Evolutionary conservation across 1,140 invertebrate genomes (phyloP), one percentile per base, ranked within the genome.

Genomic region (Papilio xuthus): DNA sequence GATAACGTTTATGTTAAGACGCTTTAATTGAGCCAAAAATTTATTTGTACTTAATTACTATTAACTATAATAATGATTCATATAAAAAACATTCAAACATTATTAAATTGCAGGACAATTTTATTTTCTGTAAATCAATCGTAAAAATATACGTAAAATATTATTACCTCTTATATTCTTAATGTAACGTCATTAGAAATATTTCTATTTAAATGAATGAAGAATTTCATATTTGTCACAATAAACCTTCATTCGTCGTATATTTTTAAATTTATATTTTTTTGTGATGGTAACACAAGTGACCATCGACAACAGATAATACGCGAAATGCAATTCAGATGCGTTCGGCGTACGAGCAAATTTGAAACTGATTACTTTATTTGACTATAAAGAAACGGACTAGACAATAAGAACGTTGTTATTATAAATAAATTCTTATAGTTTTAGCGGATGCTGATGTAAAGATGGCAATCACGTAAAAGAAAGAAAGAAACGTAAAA

Each of bases 271-370:
- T 32, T 67, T 15, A 37, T 32, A 18, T 63, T 63, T 63, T 63
- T 67, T 28, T 12, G 26, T 63, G 20, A 28, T 26, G 9, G 56
- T 3, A 69, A 69, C n/a, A 20, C 41, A 42, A 73, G 71, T 47
- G 71, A 73, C 71, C 20, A 44, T 47, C 71, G 53, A 41, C 74
- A 56, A 60, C 53, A 76, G 53, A 76, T 76, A 63, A 76, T 26
- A 73, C 37, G 71, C 71, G 26, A 60, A 63, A 42, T 41, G 18
- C 74, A 60, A 76, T 63, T 76, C 74, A 37, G 53, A 76, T 76
- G 74, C 74, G 74, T 75, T 47, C 47, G 47, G 28, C 74, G 74
- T 76, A 76, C 74, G 37, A 73, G 74, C 74, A 76, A 76, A 76
- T 76, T 76, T 63, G 41, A 76, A 76, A 76, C 53, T 76, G 74